Evolutionary conservation across 2,888 invertebrate genomes (phyloP).

Genomic region (Lepidonotus clava): DNA sequence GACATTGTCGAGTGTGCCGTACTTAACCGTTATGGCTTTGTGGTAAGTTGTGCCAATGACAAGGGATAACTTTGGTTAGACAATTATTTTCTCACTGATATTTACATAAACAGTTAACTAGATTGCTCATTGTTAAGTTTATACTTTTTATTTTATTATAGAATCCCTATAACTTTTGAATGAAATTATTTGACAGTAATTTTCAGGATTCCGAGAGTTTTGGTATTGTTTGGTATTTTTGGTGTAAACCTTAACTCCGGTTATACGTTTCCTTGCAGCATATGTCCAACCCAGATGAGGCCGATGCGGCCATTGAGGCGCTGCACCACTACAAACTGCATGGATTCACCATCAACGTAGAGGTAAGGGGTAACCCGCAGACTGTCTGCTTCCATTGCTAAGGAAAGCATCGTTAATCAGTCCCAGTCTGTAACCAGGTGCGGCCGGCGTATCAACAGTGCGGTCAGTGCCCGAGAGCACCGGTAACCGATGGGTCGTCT

Average conservation of each 20-base stretch:
- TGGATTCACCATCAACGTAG: slow-evolving; percentile 75
- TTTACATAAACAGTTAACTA: too few relatives aligned
- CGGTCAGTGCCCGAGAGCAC: not conserved
- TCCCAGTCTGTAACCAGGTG: not conserved
- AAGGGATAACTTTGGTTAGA: not conserved
- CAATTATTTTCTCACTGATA: too few relatives aligned
- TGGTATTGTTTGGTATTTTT: too few relatives aligned
- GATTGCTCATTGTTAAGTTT: too few relatives aligned
- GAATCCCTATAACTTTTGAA: too few relatives aligned
- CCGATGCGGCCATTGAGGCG: slow-evolving; percentile 72
- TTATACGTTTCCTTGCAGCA: slow-evolving; percentile 72
- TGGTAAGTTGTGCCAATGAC: slow-evolving; percentile 15
- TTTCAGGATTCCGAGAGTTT: too few relatives aligned
- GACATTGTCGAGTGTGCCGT: slow-evolving; percentile 36
- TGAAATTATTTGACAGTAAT: too few relatives aligned
- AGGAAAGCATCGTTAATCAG: not conserved
- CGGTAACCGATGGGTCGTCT: not conserved
- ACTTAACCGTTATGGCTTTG: slow-evolving; percentile 48
- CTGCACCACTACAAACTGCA: slow-evolving; percentile 72
- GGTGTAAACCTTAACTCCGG: too few relatives aligned
- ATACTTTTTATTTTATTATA: too few relatives aligned
- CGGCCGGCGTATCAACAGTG: not conserved
- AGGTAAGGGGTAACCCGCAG: slow-evolving; percentile 67
- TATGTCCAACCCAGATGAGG: slow-evolving; percentile 74
- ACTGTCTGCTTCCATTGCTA: not conserved